Evolutionary conservation across 2,888 invertebrate genomes (phyloP).

Genomic region (Cosmia trapezina): DNA sequence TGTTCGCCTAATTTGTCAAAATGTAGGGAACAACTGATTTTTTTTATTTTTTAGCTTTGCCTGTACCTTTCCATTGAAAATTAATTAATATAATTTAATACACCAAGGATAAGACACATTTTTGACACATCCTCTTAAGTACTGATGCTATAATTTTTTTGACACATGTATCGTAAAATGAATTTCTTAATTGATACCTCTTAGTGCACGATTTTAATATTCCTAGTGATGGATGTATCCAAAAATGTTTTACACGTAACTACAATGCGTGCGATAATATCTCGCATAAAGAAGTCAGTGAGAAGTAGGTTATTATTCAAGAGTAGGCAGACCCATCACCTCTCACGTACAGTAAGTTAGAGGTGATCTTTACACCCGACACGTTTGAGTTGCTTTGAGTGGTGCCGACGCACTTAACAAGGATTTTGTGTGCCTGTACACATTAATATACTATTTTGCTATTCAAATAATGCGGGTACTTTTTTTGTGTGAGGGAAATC

Average conservation of each 20-base stretch:
- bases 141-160: too few relatives aligned
- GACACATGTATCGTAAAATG: too few relatives aligned
- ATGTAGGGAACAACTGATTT: too few relatives aligned
- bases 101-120: too few relatives aligned
- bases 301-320: conserved; percentile 10
- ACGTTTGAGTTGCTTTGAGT: conserved; percentile 43
- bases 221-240: background rate
- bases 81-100: too few relatives aligned
- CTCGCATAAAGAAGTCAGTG: background rate
- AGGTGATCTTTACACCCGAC: conserved; percentile 48
- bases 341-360: conserved; percentile 38
- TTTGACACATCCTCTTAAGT: too few relatives aligned
- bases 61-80: too few relatives aligned
- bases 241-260: background rate
- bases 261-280: background rate
- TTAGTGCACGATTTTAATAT: too few relatives aligned
- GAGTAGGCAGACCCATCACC: conserved; percentile 6
- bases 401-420: conserved; percentile 34
- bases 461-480: background rate
- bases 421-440: conserved; percentile 4
- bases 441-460: background rate
- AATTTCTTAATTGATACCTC: too few relatives aligned
- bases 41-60: too few relatives aligned
- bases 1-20: too few relatives aligned
- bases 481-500: background rate